phyloP scores from a whole-genome alignment of 2,113 vertebrate genomes.

The Sorex araneus region DNA sequence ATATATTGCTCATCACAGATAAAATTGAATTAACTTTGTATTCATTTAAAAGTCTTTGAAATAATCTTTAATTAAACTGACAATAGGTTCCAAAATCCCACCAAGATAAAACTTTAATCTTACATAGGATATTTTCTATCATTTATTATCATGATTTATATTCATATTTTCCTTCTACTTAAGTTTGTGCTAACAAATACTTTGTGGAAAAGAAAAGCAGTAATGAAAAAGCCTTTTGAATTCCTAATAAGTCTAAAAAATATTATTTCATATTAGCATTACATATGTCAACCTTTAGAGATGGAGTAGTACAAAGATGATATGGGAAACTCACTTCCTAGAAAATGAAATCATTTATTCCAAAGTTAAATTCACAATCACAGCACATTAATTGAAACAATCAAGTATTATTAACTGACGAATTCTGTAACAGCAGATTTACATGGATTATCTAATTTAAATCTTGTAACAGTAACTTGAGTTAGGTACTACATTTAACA shows the following conservation, averaged over 20 bases:
- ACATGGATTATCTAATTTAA: slow-evolving; percentile 10
- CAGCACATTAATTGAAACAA: background rate
- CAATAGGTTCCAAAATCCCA: slow-evolving; percentile 74
- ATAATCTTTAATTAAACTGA: slow-evolving; percentile 85
- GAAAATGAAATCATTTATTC: slow-evolving; percentile 14
- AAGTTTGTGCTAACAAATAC: slow-evolving; percentile 48
- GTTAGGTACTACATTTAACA: background rate
- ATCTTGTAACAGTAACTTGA: background rate
- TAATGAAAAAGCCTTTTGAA: slow-evolving; percentile 47
- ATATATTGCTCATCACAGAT: slow-evolving; percentile 73
- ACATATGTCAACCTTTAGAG: slow-evolving; percentile 46
- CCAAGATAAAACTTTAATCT: slow-evolving; percentile 81
- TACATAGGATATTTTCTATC: slow-evolving; percentile 51
- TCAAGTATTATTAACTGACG: background rate
- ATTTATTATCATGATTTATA: slow-evolving; percentile 67
- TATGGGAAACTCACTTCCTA: slow-evolving; percentile 12
- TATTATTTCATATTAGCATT: slow-evolving; percentile 47
- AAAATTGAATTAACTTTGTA: slow-evolving; percentile 83
- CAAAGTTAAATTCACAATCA: slow-evolving; percentile 12
- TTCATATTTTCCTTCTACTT: slow-evolving; percentile 50
- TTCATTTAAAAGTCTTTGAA: slow-evolving; percentile 82
- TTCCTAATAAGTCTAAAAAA: slow-evolving; percentile 51
- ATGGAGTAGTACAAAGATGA: background rate
- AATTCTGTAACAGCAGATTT: background rate
- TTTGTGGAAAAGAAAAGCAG: slow-evolving; percentile 22